A percentile compares a stretch with the other conserved stretches of the same genome.
Conservation (phyloP, 2,797 vertebrate species). For the Argyrosomus regius region DNA sequence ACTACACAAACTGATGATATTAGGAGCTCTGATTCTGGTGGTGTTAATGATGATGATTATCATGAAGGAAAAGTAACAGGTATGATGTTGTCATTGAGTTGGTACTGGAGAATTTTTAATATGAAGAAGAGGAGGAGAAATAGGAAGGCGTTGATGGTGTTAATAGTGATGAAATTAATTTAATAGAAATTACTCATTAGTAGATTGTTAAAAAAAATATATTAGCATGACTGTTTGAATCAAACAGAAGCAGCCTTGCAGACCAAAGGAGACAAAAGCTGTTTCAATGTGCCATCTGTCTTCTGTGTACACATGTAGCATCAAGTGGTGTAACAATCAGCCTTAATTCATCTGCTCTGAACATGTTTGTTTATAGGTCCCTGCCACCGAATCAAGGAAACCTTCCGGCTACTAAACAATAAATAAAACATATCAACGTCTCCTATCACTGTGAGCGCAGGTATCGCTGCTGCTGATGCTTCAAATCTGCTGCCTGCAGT, state of each 20-base stretch:
- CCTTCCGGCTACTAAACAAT: constrained; percentile 27
- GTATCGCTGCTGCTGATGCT: constrained; percentile 49
- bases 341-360: constrained; percentile 4
- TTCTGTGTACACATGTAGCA: neutral
- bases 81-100: neutral
- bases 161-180: constrained; percentile 4
- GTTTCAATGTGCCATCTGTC: neutral
- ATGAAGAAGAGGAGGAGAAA: constrained; percentile 2
- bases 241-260: neutral
- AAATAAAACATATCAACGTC: constrained; percentile 53
- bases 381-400: constrained; percentile 10
- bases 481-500: constrained; percentile 56
- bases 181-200: neutral
- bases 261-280: neutral
- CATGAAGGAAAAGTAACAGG: neutral
- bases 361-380: constrained; percentile 12
- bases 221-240: neutral
- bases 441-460: constrained; percentile 46
- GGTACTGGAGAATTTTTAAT: neutral
- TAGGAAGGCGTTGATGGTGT: neutral
- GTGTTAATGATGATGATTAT: neutral
- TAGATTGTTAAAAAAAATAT: constrained; percentile 1
- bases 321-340: constrained; percentile 8
- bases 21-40: neutral
- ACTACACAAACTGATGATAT: neutral